phyloP scores from a whole-genome alignment of 2,888 invertebrate species.

The Plebejus melissa region DNA sequence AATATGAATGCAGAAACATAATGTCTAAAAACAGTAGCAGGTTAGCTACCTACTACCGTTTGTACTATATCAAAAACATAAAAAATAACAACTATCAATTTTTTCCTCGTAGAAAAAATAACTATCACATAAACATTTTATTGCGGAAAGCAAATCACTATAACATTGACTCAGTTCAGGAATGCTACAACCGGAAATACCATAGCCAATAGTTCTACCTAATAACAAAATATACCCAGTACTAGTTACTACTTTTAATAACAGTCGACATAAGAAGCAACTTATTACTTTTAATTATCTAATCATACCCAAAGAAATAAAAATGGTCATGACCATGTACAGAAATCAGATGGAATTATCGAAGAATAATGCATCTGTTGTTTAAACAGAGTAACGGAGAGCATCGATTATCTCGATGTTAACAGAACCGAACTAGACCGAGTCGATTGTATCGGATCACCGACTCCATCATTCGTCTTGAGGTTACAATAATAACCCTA shows the following conservation, averaged over 20 bases:
- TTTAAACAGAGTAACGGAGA: slow-evolving; percentile 34
- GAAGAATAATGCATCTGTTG: slow-evolving; percentile 25
- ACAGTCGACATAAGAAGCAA: slow-evolving; percentile 3
- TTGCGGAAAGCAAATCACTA: neutral
- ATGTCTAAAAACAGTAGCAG: too few species aligned
- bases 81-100: neutral
- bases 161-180: neutral
- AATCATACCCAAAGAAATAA: slow-evolving; percentile 11
- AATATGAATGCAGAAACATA: too few species aligned
- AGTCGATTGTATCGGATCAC: slow-evolving; percentile 45
- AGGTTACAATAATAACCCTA: slow-evolving; percentile 65
- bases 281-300: slow-evolving; percentile 25
- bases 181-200: slow-evolving; percentile 23
- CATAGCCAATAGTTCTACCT: slow-evolving; percentile 18
- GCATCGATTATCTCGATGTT: slow-evolving; percentile 38
- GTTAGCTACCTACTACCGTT: too few species aligned
- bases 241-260: neutral
- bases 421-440: slow-evolving; percentile 46
- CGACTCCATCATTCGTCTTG: slow-evolving; percentile 40
- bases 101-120: neutral
- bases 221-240: slow-evolving; percentile 11
- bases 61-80: neutral
- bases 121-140: neutral
- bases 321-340: slow-evolving; percentile 25
- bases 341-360: slow-evolving; percentile 23